Evolutionary conservation across 2,797 vertebrate species (phyloP), one percentile per base, ranked within the genome.

Genomic region (Pseudochromis fuscus): DNA sequence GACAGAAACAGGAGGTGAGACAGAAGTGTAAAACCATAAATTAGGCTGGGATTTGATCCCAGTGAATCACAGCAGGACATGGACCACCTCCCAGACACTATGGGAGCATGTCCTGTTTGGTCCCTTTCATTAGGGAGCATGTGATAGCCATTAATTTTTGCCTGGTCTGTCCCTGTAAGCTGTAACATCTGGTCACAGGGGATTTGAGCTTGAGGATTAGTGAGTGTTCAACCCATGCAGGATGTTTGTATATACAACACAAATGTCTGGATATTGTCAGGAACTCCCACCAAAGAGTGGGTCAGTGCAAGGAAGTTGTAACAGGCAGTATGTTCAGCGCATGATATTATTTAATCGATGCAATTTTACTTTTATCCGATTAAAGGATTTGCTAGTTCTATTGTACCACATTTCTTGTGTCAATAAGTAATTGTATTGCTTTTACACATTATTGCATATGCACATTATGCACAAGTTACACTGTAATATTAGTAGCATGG

Each of bases 111-210:
- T 18, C 42, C 73, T 25, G 60, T 60, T 69, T 71, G 67, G 66
- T 88, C 84, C 59, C 60, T 69, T n/a, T 85, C 84, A 87, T 83
- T 83, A 87, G 63, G 49, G 53, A 84, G 60, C 53, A 74, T 81
- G 78, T 76, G 83, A 87, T 79, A 80, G 64, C 74, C 80, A 72
- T 81, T 87, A 31, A 79, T 79, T 82, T 67, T 72, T 55, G 57
- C 61, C 60, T 8, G 19, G 40, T 46, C 72, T 75, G 72, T 84
- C 75, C 55, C 78, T 78, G 63, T 89, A 87, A 90, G 67, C 88
- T 83, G 77, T 76, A 88, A 86, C 87, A 92, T 92, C 88, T 92
- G 89, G 81, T 84, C 83, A 52, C 59, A 40, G 75, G 77, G 76
- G 87, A 86, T 88, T 85, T 81, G 38, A 82, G 80, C 18, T 61